Percentiles rank a stretch among this genome's conserved stretches.
These are phyloP conservation scores for Channa striata DNA, from an alignment of 2,797 vertebrate species.

Conservation along the genomic window DNA sequence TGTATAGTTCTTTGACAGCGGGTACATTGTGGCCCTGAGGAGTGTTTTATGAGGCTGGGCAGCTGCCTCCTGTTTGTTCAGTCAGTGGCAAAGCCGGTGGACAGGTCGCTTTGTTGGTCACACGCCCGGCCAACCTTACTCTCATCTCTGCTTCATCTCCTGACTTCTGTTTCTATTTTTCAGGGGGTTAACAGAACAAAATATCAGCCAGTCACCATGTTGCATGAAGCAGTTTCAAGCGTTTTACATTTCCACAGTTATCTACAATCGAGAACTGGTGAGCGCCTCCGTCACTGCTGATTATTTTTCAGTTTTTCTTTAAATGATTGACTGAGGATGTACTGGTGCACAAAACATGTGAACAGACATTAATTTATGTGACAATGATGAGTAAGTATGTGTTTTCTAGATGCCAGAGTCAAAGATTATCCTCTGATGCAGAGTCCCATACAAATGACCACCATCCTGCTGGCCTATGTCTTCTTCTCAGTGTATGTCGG, in stretches of 20 bases:
- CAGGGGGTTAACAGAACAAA: slow-evolving; percentile 41
- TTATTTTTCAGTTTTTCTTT: slow-evolving; percentile 4
- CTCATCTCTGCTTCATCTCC: not conserved
- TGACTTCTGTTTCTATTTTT: slow-evolving; percentile 2
- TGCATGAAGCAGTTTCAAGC: slow-evolving; percentile 68
- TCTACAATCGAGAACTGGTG: slow-evolving; percentile 87
- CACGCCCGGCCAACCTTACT: slow-evolving; percentile 25
- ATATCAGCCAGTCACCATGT: slow-evolving; percentile 70
- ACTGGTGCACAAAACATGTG: not conserved
- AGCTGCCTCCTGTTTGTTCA: slow-evolving; percentile 83
- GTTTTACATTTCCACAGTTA: slow-evolving; percentile 82
- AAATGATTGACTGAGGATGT: not conserved
- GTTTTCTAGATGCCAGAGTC: slow-evolving; percentile 87
- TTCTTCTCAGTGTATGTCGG: slow-evolving; percentile 89
- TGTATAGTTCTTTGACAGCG: slow-evolving; percentile 12
- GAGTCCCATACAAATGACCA: slow-evolving; percentile 87
- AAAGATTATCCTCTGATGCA: slow-evolving; percentile 92
- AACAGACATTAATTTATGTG: too few species aligned
- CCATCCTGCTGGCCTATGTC: slow-evolving; percentile 89
- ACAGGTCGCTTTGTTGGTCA: slow-evolving; percentile 44
- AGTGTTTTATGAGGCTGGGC: slow-evolving; percentile 64
- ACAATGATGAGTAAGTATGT: slow-evolving; percentile 5
- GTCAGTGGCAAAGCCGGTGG: slow-evolving; percentile 51
- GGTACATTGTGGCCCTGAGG: slow-evolving; percentile 10
- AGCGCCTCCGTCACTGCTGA: slow-evolving; percentile 51